A percentile compares a stretch with the other conserved stretches of the same genome.
Conservation (phyloP, 2,888 invertebrate species). For the Heliconius charithonia region DNA sequence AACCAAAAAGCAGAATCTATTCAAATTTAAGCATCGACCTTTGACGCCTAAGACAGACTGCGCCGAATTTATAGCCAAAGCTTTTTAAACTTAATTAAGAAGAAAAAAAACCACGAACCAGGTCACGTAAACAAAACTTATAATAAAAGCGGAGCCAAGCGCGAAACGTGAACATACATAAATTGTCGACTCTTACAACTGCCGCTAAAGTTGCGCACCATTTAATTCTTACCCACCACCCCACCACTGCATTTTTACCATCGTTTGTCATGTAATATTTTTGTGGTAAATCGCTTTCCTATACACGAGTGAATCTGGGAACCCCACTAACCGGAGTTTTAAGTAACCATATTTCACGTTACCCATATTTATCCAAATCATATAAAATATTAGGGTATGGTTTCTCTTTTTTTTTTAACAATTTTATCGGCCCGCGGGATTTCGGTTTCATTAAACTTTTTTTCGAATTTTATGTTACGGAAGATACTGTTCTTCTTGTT, state of each 20-base stretch:
- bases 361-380: constrained; percentile 59
- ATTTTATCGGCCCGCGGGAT: constrained; percentile 75
- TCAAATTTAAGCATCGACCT: constrained; percentile 23
- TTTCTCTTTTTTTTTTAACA: constrained; percentile 66
- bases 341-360: neutral
- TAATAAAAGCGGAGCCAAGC: constrained; percentile 39
- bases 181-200: constrained; percentile 60
- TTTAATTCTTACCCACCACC: constrained; percentile 76
- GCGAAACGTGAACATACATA: constrained; percentile 68
- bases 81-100: constrained; percentile 32
- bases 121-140: constrained; percentile 39
- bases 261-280: constrained; percentile 51
- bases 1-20: neutral
- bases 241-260: constrained; percentile 74
- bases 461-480: constrained; percentile 80
- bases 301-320: constrained; percentile 66
- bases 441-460: constrained; percentile 77
- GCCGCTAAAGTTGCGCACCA: constrained; percentile 75
- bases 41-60: constrained; percentile 24
- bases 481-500: constrained; percentile 74
- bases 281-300: constrained; percentile 66
- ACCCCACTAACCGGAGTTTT: constrained; percentile 31
- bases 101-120: constrained; percentile 43
- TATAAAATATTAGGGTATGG: constrained; percentile 73
- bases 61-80: constrained; percentile 36